Conservation (phyloP, 2,888 invertebrate species). For the Ormia ochracea region DNA sequence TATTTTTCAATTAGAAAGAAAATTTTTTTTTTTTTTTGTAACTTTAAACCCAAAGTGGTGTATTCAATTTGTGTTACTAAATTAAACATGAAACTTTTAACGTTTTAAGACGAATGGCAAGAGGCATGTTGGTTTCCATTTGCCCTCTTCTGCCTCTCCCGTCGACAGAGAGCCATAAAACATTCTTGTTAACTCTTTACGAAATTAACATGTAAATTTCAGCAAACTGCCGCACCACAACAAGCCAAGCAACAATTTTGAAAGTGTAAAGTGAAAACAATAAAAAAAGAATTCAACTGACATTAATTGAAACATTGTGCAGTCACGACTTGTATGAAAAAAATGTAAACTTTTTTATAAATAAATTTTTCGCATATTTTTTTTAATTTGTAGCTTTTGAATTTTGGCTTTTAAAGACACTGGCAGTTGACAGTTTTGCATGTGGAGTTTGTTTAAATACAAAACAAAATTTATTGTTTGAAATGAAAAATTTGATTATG, state of each 20-base stretch:
- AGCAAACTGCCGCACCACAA: neutral
- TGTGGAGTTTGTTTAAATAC: conserved; percentile 3
- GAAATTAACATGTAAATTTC: conserved; percentile 5
- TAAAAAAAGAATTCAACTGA: conserved; percentile 2
- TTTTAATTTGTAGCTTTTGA: neutral
- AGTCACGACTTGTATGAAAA: conserved; percentile 45
- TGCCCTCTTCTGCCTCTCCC: neutral
- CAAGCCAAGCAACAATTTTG: neutral
- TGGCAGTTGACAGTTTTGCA: neutral
- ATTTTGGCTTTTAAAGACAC: neutral
- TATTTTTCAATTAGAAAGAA: too few species aligned
- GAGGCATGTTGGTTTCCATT: neutral
- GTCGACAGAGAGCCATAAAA: neutral
- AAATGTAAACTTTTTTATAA: neutral
- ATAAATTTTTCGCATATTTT: neutral
- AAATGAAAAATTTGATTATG: conserved; percentile 27
- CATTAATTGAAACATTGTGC: conserved; percentile 40
- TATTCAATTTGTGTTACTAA: neutral
- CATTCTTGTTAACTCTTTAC: neutral
- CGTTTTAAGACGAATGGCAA: neutral
- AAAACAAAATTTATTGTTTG: conserved; percentile 5
- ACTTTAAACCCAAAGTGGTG: too few species aligned
- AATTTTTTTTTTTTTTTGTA: too few species aligned
- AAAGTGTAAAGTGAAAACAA: conserved; percentile 1
- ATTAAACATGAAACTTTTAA: neutral